Evolutionary conservation across 2,113 vertebrate species (phyloP).

Genomic region (Gopherus flavomarginatus): DNA sequence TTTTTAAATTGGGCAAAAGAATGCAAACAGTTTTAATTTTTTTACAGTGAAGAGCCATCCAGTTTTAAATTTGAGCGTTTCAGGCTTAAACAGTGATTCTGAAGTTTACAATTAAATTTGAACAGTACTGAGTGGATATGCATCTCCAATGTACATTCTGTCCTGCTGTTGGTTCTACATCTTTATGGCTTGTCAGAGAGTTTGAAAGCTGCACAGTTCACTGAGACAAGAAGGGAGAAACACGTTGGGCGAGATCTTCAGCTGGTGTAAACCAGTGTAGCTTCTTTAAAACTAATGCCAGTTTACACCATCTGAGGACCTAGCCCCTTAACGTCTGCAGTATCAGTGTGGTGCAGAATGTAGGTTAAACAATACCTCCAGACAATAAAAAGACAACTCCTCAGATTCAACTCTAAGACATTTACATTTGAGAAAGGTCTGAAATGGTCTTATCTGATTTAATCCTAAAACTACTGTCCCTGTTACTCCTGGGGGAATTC

Average conservation of each 20-base stretch:
- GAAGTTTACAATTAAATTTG: background rate
- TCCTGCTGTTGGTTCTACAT: background rate
- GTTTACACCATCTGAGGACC: background rate
- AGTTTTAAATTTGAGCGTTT: background rate
- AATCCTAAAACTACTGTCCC: background rate
- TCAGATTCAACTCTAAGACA: background rate
- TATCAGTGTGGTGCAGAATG: too few relatives aligned
- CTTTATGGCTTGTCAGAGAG: background rate
- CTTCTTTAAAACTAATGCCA: background rate
- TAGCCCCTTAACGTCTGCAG: too few relatives aligned
- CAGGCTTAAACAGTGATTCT: background rate
- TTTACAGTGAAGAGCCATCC: background rate
- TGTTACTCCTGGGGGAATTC: background rate
- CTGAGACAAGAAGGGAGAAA: background rate
- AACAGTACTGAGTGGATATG: background rate
- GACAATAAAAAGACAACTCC: background rate
- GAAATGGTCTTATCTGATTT: background rate
- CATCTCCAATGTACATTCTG: background rate
- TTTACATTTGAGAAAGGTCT: background rate
- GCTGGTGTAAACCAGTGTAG: background rate
- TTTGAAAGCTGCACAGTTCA: background rate
- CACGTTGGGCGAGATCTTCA: background rate
- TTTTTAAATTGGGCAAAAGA: background rate
- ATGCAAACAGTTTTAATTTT: background rate
- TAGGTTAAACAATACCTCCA: background rate